phyloP scores from a whole-genome alignment of 2,797 vertebrate species.

The Cichlasoma orientale region DNA sequence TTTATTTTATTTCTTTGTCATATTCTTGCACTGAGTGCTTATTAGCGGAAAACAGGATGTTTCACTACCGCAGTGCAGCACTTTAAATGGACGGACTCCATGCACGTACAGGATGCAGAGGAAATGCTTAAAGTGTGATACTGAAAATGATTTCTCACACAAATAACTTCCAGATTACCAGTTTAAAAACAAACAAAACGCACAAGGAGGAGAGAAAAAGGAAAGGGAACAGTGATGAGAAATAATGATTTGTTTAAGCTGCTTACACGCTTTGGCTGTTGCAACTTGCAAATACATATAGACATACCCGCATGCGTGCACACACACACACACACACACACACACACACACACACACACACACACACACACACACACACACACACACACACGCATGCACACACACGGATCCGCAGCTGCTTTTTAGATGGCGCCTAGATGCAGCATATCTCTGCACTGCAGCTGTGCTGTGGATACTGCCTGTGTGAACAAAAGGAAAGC shows the following conservation, averaged over 20 bases:
- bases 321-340: slow-evolving; percentile 1
- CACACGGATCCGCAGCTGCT: slow-evolving; percentile 49
- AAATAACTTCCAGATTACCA: neutral
- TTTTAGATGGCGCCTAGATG: slow-evolving; percentile 62
- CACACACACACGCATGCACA: neutral
- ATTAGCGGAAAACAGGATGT: slow-evolving; percentile 53
- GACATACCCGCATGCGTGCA: slow-evolving; percentile 13
- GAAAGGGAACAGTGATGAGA: neutral
- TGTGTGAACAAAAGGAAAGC: neutral
- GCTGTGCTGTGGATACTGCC: slow-evolving; percentile 51
- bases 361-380: slow-evolving; percentile 21
- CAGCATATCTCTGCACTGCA: slow-evolving; percentile 47
- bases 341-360: slow-evolving; percentile 2
- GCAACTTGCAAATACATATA: slow-evolving; percentile 29
- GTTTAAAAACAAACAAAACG: neutral
- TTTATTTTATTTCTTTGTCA: slow-evolving; percentile 1
- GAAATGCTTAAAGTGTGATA: slow-evolving; percentile 9
- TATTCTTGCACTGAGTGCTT: slow-evolving; percentile 6
- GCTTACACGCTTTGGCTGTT: neutral
- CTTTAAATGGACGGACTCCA: slow-evolving; percentile 43
- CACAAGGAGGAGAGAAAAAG: neutral
- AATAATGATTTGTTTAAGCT: neutral
- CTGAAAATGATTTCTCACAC: neutral
- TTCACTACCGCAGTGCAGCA: slow-evolving; percentile 31
- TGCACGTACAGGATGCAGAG: slow-evolving; percentile 29